phyloP scores from a whole-genome alignment of 2,888 invertebrate genomes.

The Pilophorus perplexus region DNA sequence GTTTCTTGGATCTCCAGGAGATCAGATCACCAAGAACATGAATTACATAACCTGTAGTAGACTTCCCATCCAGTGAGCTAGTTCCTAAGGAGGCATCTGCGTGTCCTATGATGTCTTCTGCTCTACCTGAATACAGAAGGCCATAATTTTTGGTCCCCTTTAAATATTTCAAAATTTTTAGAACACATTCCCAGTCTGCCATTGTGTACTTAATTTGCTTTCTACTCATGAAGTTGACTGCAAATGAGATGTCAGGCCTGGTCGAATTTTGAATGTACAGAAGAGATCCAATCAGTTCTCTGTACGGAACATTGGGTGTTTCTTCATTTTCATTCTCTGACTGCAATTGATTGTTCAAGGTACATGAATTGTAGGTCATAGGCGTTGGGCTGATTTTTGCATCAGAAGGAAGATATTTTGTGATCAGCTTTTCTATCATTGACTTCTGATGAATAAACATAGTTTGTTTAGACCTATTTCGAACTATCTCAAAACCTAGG shows the following conservation, averaged over 20 bases:
- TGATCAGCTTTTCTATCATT: neutral
- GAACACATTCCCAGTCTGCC: constrained; percentile 5
- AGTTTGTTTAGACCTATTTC: too few relatives aligned
- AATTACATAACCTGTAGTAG: neutral
- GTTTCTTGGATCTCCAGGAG: constrained; percentile 15
- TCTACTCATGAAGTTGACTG: constrained; percentile 24
- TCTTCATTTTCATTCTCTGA: neutral
- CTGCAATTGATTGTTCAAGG: constrained; percentile 8
- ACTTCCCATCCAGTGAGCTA: neutral
- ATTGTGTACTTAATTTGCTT: constrained; percentile 8
- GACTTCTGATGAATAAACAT: constrained; percentile 4
- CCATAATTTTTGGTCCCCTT: neutral
- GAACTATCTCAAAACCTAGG: too few relatives aligned
- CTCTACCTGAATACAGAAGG: neutral
- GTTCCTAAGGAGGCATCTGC: constrained; percentile 9
- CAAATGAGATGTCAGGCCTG: constrained; percentile 6
- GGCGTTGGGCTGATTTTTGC: neutral
- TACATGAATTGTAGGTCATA: neutral
- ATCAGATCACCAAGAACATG: neutral
- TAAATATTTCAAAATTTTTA: constrained; percentile 11
- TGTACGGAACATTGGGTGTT: constrained; percentile 6
- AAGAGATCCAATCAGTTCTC: constrained; percentile 5
- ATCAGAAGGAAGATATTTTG: neutral
- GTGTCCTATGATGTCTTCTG: neutral
- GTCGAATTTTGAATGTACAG: constrained; percentile 15